Evolutionary conservation across 2,113 vertebrate genomes (phyloP).

Genomic region (Onychorhynchus coronatus): DNA sequence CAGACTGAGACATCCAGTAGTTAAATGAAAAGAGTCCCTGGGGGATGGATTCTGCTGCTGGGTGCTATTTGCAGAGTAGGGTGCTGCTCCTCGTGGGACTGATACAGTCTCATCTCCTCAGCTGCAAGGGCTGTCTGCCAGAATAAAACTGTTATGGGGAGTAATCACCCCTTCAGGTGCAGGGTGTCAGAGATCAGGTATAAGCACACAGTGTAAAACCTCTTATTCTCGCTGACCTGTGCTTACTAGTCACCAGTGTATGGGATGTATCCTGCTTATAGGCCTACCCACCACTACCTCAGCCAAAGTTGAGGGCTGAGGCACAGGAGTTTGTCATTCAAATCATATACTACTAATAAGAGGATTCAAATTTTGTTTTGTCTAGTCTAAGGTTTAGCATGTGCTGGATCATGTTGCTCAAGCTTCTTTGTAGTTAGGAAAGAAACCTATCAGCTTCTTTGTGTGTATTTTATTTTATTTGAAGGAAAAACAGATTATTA

Average conservation of each 20-base stretch:
- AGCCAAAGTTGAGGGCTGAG: neutral
- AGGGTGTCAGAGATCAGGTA: neutral
- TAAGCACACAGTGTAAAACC: neutral
- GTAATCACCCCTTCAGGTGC: neutral
- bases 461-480: neutral
- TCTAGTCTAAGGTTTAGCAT: neutral
- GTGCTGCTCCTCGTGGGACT: neutral
- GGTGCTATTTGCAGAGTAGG: neutral
- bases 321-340: neutral
- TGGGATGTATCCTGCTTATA: neutral
- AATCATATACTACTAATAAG: neutral
- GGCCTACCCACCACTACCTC: rapidly evolving
- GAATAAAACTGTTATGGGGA: neutral
- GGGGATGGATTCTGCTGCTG: neutral
- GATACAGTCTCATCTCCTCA: neutral
- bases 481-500: neutral
- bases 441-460: neutral
- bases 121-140: neutral
- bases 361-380: neutral
- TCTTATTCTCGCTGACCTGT: neutral
- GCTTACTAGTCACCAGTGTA: neutral
- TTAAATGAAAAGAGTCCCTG: neutral
- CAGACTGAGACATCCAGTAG: neutral
- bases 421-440: neutral
- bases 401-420: neutral